A percentile compares a stretch with the other conserved stretches of the same genome.
phyloP scores from a whole-genome alignment of 2,888 invertebrate species.

The Aphidoletes aphidimyza region DNA sequence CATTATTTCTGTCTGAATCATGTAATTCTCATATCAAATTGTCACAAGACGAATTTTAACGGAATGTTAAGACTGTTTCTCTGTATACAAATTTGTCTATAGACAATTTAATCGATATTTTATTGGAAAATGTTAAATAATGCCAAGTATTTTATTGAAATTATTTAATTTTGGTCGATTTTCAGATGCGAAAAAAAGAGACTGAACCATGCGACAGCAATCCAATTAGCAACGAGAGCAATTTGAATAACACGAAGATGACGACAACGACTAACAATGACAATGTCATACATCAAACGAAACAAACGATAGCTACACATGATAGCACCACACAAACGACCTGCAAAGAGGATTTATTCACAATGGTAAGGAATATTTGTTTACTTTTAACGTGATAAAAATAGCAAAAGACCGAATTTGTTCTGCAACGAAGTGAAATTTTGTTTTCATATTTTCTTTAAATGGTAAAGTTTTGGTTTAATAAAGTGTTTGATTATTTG shows the following conservation, averaged over 20 bases:
- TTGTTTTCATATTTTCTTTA: too few relatives aligned
- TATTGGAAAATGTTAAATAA: not conserved
- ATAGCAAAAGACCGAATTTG: too few relatives aligned
- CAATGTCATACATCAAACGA: conserved; percentile 11
- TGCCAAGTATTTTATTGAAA: not conserved
- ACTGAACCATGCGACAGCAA: conserved; percentile 1
- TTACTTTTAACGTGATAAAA: not conserved
- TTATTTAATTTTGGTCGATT: not conserved
- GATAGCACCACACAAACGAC: conserved; percentile 53
- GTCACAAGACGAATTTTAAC: too few relatives aligned
- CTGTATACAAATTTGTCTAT: too few relatives aligned
- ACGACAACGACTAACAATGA: conserved; percentile 36
- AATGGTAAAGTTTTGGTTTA: too few relatives aligned
- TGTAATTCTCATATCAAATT: too few relatives aligned
- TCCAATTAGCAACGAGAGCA: conserved; percentile 5
- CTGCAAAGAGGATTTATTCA: conserved; percentile 41
- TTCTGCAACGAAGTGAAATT: too few relatives aligned
- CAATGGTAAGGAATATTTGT: conserved; percentile 35
- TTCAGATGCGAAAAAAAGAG: conserved; percentile 52
- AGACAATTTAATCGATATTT: too few relatives aligned
- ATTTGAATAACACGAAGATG: not conserved
- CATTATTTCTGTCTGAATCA: too few relatives aligned
- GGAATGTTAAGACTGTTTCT: too few relatives aligned
- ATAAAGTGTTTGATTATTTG: too few relatives aligned
- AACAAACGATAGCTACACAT: conserved; percentile 53